These are phyloP conservation scores for Psilanteris sp. DNA, from an alignment of 1,140 invertebrate genomes.

Conservation along the genomic window DNA sequence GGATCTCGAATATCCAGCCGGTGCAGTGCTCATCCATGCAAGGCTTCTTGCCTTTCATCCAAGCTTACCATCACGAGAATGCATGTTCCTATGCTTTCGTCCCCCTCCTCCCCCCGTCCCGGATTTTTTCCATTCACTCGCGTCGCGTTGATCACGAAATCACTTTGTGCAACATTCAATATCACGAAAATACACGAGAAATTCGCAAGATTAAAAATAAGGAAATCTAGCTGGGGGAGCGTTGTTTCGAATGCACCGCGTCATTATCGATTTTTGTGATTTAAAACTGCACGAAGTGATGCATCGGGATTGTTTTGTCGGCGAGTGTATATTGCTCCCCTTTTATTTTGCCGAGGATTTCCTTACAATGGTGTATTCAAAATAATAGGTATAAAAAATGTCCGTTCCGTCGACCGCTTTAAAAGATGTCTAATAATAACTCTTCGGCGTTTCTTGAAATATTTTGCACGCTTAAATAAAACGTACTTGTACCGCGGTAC, in stretches of 20 bases:
- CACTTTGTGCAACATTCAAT: constrained; percentile 50
- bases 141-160: constrained; percentile 49
- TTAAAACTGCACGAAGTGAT: constrained; percentile 6
- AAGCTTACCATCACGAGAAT: constrained; percentile 44
- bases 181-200: constrained; percentile 36
- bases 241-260: constrained; percentile 30
- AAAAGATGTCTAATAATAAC: not conserved
- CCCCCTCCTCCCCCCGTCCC: too few species aligned
- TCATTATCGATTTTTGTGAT: constrained; percentile 36
- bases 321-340: constrained; percentile 16
- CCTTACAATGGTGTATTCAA: constrained; percentile 12
- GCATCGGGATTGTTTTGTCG: constrained; percentile 22
- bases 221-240: constrained; percentile 19
- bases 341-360: constrained; percentile 1
- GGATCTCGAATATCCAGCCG: constrained; percentile 50
- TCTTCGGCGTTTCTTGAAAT: too few species aligned
- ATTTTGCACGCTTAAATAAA: too few species aligned
- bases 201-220: constrained; percentile 54
- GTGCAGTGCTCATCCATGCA: constrained; percentile 53
- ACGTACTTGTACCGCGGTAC: too few species aligned
- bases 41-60: constrained; percentile 53
- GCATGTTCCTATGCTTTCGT: constrained; percentile 22
- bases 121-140: constrained; percentile 29
- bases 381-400: not conserved
- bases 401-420: not conserved